Percentiles rank a stretch among this genome's conserved stretches.
Conservation (phyloP, 2,888 invertebrate species). For the Drosophila leonis region DNA sequence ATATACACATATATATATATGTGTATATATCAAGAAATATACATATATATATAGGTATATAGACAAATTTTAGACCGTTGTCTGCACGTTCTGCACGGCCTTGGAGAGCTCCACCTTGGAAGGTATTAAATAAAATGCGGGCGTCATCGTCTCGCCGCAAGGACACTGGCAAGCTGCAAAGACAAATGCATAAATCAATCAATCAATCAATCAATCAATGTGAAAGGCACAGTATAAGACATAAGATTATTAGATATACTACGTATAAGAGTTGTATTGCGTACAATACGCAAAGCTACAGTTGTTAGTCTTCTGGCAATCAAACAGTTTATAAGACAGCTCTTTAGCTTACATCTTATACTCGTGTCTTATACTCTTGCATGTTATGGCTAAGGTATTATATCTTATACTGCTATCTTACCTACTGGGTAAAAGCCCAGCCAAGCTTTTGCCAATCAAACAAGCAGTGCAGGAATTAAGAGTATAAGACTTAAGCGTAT, state of each 20-base stretch:
- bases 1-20: slow-evolving; percentile 4
- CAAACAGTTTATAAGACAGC: no score
- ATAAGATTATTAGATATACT: no score
- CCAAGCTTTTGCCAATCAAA: not conserved
- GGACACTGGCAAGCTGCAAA: slow-evolving; percentile 93
- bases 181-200: not conserved
- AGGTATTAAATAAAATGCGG: slow-evolving; percentile 95
- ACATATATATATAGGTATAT: slow-evolving; percentile 5
- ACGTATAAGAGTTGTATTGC: no score
- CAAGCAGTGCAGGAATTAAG: not conserved
- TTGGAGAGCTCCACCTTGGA: slow-evolving; percentile 96
- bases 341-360: no score
- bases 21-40: slow-evolving; percentile 1
- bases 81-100: slow-evolving; percentile 94
- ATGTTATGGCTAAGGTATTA: no score
- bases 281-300: no score
- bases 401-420: no score
- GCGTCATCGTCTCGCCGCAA: slow-evolving; percentile 95
- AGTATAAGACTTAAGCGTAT: not conserved
- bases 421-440: not conserved
- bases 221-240: no score
- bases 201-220: not conserved
- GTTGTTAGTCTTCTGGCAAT: no score
- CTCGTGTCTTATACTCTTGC: no score
- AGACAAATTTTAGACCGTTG: slow-evolving; percentile 87